Conservation (phyloP, 2,888 invertebrate genomes). For the Quadroppia sp. region DNA sequence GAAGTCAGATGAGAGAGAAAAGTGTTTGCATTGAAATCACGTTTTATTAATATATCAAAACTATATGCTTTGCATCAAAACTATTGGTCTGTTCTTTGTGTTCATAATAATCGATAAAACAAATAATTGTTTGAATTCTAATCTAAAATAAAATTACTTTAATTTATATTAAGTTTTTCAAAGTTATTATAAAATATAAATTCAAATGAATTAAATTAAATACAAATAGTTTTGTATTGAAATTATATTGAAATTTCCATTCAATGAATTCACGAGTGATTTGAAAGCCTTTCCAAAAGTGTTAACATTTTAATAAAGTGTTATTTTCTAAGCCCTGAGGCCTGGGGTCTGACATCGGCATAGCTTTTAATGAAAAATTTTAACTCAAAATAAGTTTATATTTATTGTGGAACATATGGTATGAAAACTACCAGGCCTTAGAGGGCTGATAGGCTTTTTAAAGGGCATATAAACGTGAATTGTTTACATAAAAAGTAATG, state of each 20-base stretch:
- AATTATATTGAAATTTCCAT: background rate
- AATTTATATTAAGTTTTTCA: too few species aligned
- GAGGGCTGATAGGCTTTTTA: background rate
- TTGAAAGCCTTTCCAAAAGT: background rate
- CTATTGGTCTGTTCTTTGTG: background rate
- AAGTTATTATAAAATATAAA: too few species aligned
- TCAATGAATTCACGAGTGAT: background rate
- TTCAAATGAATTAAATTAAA: background rate
- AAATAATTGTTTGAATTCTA: background rate
- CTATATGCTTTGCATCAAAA: conserved; percentile 26
- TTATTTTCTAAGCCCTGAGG: background rate
- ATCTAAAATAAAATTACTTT: too few species aligned
- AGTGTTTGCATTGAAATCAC: conserved; percentile 19
- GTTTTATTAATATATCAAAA: conserved; percentile 29
- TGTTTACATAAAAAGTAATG: conserved; percentile 19
- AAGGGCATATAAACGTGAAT: conserved; percentile 15
- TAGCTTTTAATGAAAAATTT: conserved; percentile 21
- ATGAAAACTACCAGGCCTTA: background rate
- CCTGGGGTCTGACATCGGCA: background rate
- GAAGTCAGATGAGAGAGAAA: conserved; percentile 38
- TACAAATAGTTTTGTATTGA: background rate
- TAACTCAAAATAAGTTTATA: background rate
- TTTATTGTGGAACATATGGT: background rate
- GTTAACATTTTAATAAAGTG: background rate
- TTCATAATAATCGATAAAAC: conserved; percentile 19